These are phyloP conservation scores for Pocillopora grandis DNA, from an alignment of 92 coral and sea anemone genomes.

Conservation along the genomic window DNA sequence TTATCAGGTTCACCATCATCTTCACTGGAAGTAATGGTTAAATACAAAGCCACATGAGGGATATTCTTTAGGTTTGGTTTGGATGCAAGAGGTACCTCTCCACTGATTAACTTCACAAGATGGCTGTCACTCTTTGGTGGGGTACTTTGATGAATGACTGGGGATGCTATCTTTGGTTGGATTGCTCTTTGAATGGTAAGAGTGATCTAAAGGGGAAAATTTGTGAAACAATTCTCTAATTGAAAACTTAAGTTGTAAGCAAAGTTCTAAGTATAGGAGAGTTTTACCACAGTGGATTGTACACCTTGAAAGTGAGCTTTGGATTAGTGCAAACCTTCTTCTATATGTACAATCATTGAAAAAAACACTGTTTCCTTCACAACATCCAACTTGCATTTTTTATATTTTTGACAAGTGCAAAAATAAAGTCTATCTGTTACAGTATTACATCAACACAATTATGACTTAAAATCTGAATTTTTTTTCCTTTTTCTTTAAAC, in stretches of 20 bases:
- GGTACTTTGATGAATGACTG: constrained; percentile 55
- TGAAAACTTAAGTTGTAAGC: background rate
- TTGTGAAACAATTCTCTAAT: no score
- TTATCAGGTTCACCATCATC: constrained; percentile 75
- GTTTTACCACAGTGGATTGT: no score
- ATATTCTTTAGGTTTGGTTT: constrained; percentile 68
- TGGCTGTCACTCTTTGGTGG: constrained; percentile 86
- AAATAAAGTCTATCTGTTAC: no score
- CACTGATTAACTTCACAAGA: constrained; percentile 89
- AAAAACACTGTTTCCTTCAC: no score
- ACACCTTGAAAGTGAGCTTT: no score
- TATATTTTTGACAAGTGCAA: no score
- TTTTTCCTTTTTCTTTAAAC: no score
- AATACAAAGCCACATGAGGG: constrained; percentile 86
- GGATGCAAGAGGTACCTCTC: constrained; percentile 55
- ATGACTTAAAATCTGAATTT: no score
- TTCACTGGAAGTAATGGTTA: constrained; percentile 88
- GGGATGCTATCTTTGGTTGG: constrained; percentile 52
- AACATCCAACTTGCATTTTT: no score
- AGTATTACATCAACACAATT: no score
- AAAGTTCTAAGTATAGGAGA: background rate
- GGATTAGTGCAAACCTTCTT: no score
- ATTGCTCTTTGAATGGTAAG: constrained; percentile 81
- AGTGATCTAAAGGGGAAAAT: constrained; percentile 64
- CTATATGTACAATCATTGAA: no score